Percentiles rank a stretch among this genome's conserved stretches.
Conservation (phyloP, 2,797 vertebrate genomes). For the Molossus molossus region DNA sequence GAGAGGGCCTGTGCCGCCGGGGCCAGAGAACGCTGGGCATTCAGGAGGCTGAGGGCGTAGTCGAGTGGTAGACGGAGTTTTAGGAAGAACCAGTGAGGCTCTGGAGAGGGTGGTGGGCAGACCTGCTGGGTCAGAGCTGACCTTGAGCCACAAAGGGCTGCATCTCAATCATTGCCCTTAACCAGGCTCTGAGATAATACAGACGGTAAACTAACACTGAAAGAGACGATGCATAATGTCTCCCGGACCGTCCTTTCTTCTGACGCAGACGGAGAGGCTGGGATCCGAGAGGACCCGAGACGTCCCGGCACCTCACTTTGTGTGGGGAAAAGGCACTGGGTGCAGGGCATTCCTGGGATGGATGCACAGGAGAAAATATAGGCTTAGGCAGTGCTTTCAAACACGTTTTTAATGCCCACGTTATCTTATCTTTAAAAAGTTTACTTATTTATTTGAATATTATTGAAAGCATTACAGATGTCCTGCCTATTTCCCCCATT, state of each 20-base stretch:
- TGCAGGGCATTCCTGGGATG: background rate
- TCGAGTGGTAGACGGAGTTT: fast-evolving
- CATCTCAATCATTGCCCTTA: background rate
- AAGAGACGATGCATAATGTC: background rate
- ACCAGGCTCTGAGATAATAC: background rate
- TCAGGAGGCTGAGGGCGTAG: no score
- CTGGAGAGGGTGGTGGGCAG: background rate
- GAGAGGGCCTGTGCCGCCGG: no score
- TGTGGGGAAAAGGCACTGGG: no score
- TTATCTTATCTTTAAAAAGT: no score
- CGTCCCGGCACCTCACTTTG: no score
- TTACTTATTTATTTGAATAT: no score
- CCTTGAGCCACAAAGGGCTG: no score
- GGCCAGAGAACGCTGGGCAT: fast-evolving
- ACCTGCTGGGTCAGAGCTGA: background rate
- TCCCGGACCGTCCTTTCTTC: background rate
- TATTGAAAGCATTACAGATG: no score
- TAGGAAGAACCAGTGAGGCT: background rate
- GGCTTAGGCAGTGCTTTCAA: background rate
- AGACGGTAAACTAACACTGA: background rate
- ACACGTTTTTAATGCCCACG: no score
- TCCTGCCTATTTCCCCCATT: no score
- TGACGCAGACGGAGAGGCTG: background rate
- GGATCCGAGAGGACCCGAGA: background rate
- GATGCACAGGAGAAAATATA: background rate